Conservation (phyloP, 1,140 invertebrate genomes). For the Drosophila miranda region DNA sequence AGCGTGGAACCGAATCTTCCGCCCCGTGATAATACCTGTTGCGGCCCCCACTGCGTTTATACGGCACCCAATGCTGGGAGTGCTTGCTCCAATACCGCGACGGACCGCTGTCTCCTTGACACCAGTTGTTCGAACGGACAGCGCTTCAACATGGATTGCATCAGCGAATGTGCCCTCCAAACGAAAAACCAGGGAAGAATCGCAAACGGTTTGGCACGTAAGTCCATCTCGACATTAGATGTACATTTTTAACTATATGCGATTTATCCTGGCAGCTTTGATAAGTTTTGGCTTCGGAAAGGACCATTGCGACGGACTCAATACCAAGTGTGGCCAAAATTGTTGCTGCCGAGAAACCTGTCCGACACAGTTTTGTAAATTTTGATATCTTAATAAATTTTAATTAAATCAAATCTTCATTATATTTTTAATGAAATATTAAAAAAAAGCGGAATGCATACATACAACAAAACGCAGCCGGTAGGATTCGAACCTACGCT, state of each 20-base stretch:
- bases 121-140: too few species aligned
- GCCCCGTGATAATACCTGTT: conserved; percentile 32
- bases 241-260: too few species aligned
- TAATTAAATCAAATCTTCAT: too few species aligned
- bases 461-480: conserved; percentile 85
- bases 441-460: neutral
- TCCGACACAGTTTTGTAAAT: too few species aligned
- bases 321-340: conserved; percentile 8
- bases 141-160: too few species aligned
- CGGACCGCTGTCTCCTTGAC: conserved; percentile 7
- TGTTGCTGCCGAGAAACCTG: conserved; percentile 14
- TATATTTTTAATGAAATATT: too few species aligned
- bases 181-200: neutral
- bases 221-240: neutral
- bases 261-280: conserved; percentile 7
- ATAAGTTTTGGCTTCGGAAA: neutral
- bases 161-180: too few species aligned
- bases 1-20: conserved; percentile 16
- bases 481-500: conserved; percentile 94
- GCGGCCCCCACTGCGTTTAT: conserved; percentile 17
- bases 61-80: neutral
- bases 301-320: conserved; percentile 1
- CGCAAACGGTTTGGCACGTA: neutral
- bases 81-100: neutral
- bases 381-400: too few species aligned